Percentiles rank a stretch among this genome's conserved stretches.
phyloP scores from a whole-genome alignment of 1,140 invertebrate species.

The Atta texana region DNA sequence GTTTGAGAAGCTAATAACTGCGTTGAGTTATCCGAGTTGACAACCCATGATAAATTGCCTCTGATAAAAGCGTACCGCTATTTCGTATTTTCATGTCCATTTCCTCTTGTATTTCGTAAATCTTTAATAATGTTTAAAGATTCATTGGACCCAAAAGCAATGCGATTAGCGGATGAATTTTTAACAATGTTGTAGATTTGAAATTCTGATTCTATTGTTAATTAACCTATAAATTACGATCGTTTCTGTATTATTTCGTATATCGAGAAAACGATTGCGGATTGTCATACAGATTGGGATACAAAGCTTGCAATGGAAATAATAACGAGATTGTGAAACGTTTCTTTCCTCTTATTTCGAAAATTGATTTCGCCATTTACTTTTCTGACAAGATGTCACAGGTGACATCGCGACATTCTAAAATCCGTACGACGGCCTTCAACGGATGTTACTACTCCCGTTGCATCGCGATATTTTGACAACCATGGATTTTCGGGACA shows the following conservation, averaged over 20 bases:
- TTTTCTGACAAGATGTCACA: conserved; percentile 57
- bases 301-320: neutral
- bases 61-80: conserved; percentile 70
- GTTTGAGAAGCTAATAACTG: conserved; percentile 47
- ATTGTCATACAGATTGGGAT: neutral
- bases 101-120: conserved; percentile 14
- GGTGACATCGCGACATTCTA: conserved; percentile 36
- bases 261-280: neutral
- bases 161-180: conserved; percentile 14
- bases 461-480: conserved; percentile 57
- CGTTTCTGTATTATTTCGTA: neutral
- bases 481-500: conserved; percentile 49
- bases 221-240: neutral
- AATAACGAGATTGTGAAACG: neutral
- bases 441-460: conserved; percentile 36
- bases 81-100: conserved; percentile 50
- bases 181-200: neutral
- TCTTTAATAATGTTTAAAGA: conserved; percentile 19
- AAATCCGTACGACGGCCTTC: conserved; percentile 41
- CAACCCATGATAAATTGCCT: conserved; percentile 59
- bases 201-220: neutral
- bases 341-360: conserved; percentile 21
- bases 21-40: conserved; percentile 47
- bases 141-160: neutral
- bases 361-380: conserved; percentile 57